Evolutionary conservation across 2,797 vertebrate species (phyloP).

Genomic region (Leontocebus nigricollis): DNA sequence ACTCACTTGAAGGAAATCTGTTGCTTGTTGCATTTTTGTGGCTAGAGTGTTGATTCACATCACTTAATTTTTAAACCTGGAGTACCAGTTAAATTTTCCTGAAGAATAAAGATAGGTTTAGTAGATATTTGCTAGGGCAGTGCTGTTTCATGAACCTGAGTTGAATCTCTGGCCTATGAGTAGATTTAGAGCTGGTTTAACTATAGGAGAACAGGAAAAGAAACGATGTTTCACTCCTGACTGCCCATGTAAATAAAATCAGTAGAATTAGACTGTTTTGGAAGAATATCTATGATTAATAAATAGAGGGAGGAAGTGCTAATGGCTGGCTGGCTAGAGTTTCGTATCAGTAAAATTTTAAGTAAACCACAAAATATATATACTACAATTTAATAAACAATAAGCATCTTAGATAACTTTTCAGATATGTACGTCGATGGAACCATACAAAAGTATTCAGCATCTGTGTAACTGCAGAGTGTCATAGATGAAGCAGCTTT

Average conservation of each 20-base stretch:
- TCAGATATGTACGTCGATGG: background rate
- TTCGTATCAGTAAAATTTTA: conserved; percentile 25
- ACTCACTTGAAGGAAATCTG: conserved; percentile 4
- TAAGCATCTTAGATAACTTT: background rate
- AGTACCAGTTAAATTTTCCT: conserved; percentile 13
- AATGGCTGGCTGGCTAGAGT: background rate
- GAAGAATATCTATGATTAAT: background rate
- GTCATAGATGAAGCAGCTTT: background rate
- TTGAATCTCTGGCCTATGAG: background rate
- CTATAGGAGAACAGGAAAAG: background rate
- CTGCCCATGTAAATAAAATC: background rate
- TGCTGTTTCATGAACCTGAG: background rate
- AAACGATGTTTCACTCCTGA: background rate
- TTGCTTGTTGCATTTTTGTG: conserved; percentile 36
- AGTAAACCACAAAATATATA: background rate
- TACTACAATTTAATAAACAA: background rate
- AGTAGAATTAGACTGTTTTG: background rate
- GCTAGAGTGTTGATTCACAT: background rate
- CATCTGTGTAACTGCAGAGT: background rate
- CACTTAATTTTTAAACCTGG: conserved; percentile 64
- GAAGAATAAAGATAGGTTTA: conserved; percentile 6
- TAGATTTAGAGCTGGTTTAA: background rate
- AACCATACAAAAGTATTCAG: background rate
- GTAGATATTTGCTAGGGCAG: background rate
- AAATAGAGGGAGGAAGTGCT: background rate